A percentile compares a stretch with the other conserved stretches of the same genome.
Evolutionary conservation across 2,888 invertebrate species (phyloP).

Genomic region (Fragum whitleyi): DNA sequence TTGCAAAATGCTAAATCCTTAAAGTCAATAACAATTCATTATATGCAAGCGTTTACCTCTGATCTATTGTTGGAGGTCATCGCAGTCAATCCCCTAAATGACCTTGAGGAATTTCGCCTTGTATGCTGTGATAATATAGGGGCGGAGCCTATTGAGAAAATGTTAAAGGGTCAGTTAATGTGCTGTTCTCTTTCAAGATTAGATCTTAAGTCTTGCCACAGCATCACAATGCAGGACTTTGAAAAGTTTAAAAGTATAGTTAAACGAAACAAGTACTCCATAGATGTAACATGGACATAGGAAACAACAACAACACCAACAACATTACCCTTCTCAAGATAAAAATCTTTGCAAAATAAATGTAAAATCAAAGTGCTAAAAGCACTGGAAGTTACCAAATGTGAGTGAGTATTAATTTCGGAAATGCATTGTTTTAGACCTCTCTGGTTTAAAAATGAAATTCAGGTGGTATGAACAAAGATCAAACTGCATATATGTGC

Average conservation of each 20-base stretch:
- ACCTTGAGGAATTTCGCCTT: conserved; percentile 33
- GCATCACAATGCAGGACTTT: conserved; percentile 38
- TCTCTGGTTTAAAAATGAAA: too few relatives aligned
- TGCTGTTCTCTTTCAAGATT: conserved; percentile 22
- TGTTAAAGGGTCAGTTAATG: conserved; percentile 33
- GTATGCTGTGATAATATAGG: conserved; percentile 40
- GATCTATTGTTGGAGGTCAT: conserved; percentile 45
- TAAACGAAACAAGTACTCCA: conserved; percentile 21
- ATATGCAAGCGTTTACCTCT: conserved; percentile 41
- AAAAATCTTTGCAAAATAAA: too few relatives aligned
- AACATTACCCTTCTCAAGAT: too few relatives aligned
- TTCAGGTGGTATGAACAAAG: too few relatives aligned
- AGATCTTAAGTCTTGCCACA: conserved; percentile 31
- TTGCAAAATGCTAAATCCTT: conserved; percentile 46
- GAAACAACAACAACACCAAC: neutral
- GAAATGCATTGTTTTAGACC: too few relatives aligned
- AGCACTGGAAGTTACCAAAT: too few relatives aligned
- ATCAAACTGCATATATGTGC: too few relatives aligned
- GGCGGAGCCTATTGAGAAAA: conserved; percentile 24
- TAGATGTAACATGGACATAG: conserved; percentile 41
- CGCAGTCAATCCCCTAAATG: conserved; percentile 28
- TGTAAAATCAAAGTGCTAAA: too few relatives aligned
- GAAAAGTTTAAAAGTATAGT: conserved; percentile 28
- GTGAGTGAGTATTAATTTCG: too few relatives aligned
- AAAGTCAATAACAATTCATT: conserved; percentile 27